phyloP scores from a whole-genome alignment of 2,113 vertebrate species.

The Heterotis niloticus region DNA sequence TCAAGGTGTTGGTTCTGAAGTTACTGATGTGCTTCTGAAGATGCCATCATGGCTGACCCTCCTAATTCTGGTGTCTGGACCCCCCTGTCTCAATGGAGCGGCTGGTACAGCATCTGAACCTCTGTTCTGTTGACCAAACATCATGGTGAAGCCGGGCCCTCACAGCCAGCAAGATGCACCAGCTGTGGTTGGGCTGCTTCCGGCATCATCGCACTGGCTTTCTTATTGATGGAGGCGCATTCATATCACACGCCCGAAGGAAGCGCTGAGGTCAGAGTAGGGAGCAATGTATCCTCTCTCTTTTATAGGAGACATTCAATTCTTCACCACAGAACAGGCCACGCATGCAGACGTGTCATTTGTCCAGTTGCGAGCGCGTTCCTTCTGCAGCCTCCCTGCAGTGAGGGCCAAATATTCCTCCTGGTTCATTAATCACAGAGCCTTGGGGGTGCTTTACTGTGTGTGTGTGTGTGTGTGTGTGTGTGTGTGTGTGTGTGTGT shows the following conservation, averaged over 20 bases:
- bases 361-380: background rate
- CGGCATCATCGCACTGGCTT: background rate
- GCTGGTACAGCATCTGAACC: too few relatives aligned
- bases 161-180: too few relatives aligned
- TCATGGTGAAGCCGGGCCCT: background rate
- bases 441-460: too few relatives aligned
- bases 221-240: background rate
- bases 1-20: too few relatives aligned
- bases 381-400: background rate
- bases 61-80: too few relatives aligned
- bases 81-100: too few relatives aligned
- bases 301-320: background rate
- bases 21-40: too few relatives aligned
- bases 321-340: background rate
- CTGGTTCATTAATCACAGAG: background rate
- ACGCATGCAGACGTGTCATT: constrained; percentile 14
- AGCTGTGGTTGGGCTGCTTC: background rate
- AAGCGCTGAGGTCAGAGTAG: constrained; percentile 1
- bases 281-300: background rate
- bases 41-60: too few relatives aligned
- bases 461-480: too few relatives aligned
- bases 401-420: background rate
- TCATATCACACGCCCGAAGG: background rate
- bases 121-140: background rate
- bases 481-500: background rate